These are phyloP conservation scores for Prionchulus punctatus DNA, from an alignment of 2,888 invertebrate genomes.

Conservation along the genomic window DNA sequence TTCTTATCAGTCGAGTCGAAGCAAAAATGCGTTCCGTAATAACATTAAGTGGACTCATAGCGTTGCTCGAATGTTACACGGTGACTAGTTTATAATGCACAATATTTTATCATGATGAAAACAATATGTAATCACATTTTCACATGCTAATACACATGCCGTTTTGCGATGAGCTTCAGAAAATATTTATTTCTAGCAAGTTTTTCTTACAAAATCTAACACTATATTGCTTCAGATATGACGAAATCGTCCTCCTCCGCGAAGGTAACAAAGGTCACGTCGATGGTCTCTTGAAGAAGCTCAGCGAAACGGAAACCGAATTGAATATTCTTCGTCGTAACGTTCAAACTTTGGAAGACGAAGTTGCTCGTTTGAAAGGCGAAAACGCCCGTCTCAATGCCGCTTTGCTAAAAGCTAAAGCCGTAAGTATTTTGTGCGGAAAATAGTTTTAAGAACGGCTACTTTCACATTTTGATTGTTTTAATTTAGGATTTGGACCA, in stretches of 20 bases:
- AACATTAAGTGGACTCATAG: no score
- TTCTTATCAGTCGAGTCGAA: no score
- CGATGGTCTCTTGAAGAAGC: slow-evolving; percentile 36
- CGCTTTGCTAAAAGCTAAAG: slow-evolving; percentile 31
- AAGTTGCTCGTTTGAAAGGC: slow-evolving; percentile 33
- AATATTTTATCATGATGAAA: no score
- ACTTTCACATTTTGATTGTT: neutral
- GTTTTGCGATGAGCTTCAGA: no score
- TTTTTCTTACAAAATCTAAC: neutral
- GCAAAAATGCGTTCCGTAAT: no score
- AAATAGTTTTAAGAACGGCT: neutral
- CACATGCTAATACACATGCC: no score
- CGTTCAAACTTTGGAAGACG: slow-evolving; percentile 31
- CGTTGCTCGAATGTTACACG: no score
- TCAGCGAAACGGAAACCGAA: slow-evolving; percentile 38
- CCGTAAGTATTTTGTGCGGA: slow-evolving; percentile 17
- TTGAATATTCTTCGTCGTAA: slow-evolving; percentile 34
- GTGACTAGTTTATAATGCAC: no score
- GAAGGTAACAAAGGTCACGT: slow-evolving; percentile 32
- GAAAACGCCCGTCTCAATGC: slow-evolving; percentile 32
- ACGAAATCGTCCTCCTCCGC: slow-evolving; percentile 27
- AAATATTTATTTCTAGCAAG: neutral
- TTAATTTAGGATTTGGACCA: slow-evolving; percentile 37
- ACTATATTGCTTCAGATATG: slow-evolving; percentile 19
- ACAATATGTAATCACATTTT: no score